phyloP scores from a whole-genome alignment of 2,797 vertebrate species.

The Odontamblyopus rebecca region DNA sequence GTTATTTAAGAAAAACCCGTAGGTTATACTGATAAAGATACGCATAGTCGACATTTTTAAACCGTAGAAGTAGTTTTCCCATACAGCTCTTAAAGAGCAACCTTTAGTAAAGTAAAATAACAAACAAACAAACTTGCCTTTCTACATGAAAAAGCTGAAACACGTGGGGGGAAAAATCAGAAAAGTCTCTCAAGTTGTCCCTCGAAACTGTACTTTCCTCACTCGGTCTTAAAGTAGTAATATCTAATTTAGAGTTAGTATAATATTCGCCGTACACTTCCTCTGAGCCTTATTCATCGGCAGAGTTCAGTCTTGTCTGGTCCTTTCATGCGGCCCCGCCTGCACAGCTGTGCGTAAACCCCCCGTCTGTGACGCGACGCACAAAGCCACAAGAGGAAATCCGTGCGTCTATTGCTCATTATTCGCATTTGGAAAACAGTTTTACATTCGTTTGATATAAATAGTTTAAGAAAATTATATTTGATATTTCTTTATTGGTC shows the following conservation, averaged over 20 bases:
- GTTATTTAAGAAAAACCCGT: background rate
- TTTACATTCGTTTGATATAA: no score
- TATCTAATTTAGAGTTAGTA: background rate
- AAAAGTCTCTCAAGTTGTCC: background rate
- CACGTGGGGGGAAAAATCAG: background rate
- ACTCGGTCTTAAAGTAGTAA: background rate
- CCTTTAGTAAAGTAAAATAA: background rate
- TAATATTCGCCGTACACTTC: conserved; percentile 4
- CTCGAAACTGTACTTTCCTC: background rate
- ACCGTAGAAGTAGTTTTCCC: background rate
- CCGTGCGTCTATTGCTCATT: background rate
- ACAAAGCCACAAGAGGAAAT: conserved; percentile 8
- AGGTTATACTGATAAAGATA: no score
- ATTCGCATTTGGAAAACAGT: background rate
- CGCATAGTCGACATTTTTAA: background rate
- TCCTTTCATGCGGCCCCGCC: conserved; percentile 17
- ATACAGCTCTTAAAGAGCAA: background rate
- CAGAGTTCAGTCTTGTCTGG: conserved; percentile 16
- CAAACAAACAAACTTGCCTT: conserved; percentile 2
- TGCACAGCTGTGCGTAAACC: conserved; percentile 36
- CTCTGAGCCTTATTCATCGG: conserved; percentile 1
- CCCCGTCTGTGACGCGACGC: conserved; percentile 41
- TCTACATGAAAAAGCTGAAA: background rate
- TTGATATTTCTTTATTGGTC: background rate
- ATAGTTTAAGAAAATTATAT: no score